Percentiles rank a stretch among this genome's conserved stretches.
Conservation (phyloP, 35 echinoderm and acorn worm species). For the Strongylocentrotus purpuratus region DNA sequence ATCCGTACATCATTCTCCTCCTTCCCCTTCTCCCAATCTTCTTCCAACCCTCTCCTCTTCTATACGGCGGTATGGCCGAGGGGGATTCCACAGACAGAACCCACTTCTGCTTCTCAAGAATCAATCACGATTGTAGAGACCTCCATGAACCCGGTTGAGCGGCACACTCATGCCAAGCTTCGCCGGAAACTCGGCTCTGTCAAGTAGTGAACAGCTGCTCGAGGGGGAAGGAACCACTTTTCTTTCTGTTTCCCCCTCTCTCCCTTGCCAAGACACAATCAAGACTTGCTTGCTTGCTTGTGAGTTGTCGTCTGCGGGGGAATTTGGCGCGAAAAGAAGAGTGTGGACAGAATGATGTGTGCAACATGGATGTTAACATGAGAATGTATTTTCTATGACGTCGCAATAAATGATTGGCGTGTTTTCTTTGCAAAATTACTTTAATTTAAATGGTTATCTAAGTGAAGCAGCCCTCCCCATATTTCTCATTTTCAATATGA, state of each 20-base stretch:
- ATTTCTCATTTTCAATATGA: no score
- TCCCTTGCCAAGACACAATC: neutral
- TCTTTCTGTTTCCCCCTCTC: neutral
- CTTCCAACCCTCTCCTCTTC: neutral
- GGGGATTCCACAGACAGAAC: neutral
- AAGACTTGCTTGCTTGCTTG: neutral
- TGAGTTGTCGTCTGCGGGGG: neutral
- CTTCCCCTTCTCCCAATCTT: neutral
- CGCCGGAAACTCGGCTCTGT: conserved; percentile 5
- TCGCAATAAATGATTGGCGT: neutral
- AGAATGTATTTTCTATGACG: neutral
- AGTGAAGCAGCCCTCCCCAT: neutral
- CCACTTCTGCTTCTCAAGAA: conserved; percentile 11
- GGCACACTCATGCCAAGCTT: neutral
- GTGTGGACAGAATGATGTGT: neutral
- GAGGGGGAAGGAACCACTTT: conserved; percentile 15
- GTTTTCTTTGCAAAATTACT: neutral
- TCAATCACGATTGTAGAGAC: conserved; percentile 8
- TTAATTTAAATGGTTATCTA: neutral
- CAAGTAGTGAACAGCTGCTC: neutral
- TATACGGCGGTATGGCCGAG: neutral
- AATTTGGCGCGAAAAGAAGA: neutral
- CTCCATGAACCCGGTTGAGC: neutral
- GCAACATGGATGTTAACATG: neutral
- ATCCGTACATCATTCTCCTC: neutral